Evolutionary conservation across 2,113 vertebrate genomes (phyloP), one percentile per base, ranked within the genome.

Genomic region (Apistogramma diplotaenia): DNA sequence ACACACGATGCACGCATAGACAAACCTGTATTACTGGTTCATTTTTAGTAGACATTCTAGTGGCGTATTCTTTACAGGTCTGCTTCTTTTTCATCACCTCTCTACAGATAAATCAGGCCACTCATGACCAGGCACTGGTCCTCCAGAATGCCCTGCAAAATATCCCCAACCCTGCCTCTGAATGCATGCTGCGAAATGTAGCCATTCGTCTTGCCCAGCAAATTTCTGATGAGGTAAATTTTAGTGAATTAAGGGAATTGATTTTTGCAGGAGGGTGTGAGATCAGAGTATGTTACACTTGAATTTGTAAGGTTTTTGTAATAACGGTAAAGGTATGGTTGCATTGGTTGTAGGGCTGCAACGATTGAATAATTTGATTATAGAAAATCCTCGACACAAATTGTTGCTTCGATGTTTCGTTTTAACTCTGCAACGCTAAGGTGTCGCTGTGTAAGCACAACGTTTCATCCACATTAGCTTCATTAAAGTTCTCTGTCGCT

Each of bases 171-270:
- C 98, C 98, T 61, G 97, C 98, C 57, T 99, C 98, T 73, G 98
- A 99, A 75, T 99, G 98, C 94, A 99, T 99, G 97, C 94, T 99
- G 87, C 97, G 98, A 93, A 99, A 99, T 77, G 97, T 99, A 90
- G 98, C 98, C 90, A 98, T 99, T 91, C 98, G 98, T 79, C 97
- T 99, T 86, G 98, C 98, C 71, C 98, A 99, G 91, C 98, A 99
- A 93, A 99, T 99, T 94, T 98, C 98, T 85, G 98, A 99, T 93
- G 98, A 99, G 96, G 98, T 99, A 92, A 93, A 51, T 70, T 70
- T 51, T 60, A 76, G 55, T 75, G 77, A 71, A 23, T 83, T 74
- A 78, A 81, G 46, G 7, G 43, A 73, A 81, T 18, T 1, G 3
- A n/a, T 40, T 62, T 70, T 18, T 46, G 5, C 10, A 13, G 11